These are phyloP conservation scores for Tinamus guttatus DNA, from an alignment of 2,113 vertebrate genomes.

Conservation along the genomic window DNA sequence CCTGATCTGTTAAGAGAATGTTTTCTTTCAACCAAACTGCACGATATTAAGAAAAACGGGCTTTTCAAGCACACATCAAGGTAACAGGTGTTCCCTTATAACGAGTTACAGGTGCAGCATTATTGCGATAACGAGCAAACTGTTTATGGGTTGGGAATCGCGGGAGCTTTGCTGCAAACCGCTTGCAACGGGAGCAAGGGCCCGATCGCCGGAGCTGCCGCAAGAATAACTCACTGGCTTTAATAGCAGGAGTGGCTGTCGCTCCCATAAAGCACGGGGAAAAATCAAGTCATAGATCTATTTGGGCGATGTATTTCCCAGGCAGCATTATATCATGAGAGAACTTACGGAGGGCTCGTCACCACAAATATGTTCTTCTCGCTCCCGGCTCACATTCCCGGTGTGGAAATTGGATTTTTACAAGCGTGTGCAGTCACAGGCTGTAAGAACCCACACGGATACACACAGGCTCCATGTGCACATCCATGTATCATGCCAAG, in stretches of 20 bases:
- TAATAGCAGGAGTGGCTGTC: background rate
- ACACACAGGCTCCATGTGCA: rapidly evolving
- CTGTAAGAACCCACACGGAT: rapidly evolving
- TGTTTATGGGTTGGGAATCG: background rate
- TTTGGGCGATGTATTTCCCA: background rate
- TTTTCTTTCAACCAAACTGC: background rate
- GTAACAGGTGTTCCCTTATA: background rate
- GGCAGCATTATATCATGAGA: background rate
- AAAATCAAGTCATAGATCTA: background rate
- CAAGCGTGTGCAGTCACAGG: rapidly evolving
- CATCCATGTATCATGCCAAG: rapidly evolving
- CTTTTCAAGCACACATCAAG: rapidly evolving
- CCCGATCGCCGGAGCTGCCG: rapidly evolving
- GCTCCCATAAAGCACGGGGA: rapidly evolving
- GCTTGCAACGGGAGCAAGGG: background rate
- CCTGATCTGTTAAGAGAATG: background rate
- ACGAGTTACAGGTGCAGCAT: constrained; percentile 35
- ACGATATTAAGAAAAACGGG: rapidly evolving
- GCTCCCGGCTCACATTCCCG: background rate
- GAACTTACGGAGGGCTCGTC: rapidly evolving
- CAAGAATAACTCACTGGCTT: background rate
- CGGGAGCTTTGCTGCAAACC: background rate
- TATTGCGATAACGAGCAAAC: background rate
- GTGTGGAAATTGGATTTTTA: rapidly evolving
- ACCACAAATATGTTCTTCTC: rapidly evolving